Base-by-base conservation (phyloP, 2,113 vertebrate genomes). In the Peromyscus maniculatus region DNA sequence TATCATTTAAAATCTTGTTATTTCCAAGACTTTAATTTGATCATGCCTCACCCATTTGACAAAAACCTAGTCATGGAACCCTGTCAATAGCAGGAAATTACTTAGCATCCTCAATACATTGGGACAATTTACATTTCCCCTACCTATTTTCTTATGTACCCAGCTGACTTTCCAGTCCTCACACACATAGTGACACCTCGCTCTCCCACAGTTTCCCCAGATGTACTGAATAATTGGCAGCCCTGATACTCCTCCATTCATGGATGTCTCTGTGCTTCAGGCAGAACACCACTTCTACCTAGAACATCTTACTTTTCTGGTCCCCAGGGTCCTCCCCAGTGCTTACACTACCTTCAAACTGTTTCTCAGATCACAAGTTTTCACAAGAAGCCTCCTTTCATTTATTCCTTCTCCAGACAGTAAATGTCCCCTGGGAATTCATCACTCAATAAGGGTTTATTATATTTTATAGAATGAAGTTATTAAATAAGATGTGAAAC, bases 51-150 rank as follows among this genome's bases (percentile, higher is more conserved):
- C 2, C 24, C 12, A 2, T 26, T 28, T 87, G 28, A 59, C 71
- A 78, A 55, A 89, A 72, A 82, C n/a, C 28, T 12, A 64, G 10
- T 62, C 75, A 26, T 4, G 8, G 43, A 2, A 0, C 16, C 24
- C 57, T 19, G 6, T 24, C 12, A 4, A 17, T 19, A 43, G 9
- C 1, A 74, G 15, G 19, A 16, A 49, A 49, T n/a, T 16, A 49
- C 7, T 43, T 4, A 49, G 75, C 26, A 17, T 52, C 6, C 12
- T 80, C 4, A 0, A 0, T 0, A 1, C 39, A 17, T 17, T 1
- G 21, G 12, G 19, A 69, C n/a, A 4, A 1, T 1, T 22, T 3
- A 2, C 13, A 13, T n/a, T 43, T 15, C 1, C 17, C 7, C 28
- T 59, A 7, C 55, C 78, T 52, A 2, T 26, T 82, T 88, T 43